Base-by-base conservation (phyloP, 2,888 invertebrate genomes). In the Pogonocherus hispidulus region DNA sequence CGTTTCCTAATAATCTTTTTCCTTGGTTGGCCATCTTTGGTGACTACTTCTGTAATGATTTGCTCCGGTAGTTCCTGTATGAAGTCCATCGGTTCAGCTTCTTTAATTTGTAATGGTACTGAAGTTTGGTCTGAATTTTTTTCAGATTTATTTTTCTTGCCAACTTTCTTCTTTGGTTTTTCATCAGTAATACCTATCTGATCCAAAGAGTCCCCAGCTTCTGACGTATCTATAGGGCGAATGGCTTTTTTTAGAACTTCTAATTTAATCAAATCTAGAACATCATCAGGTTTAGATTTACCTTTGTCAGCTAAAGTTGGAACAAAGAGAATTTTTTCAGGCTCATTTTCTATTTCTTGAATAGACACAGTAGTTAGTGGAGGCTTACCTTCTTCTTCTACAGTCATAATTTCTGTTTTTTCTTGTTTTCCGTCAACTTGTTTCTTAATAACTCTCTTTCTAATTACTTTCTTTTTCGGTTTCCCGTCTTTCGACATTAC, bases 21-120 rank as follows among this genome's bases (percentile, higher is more conserved):
- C 55, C 77, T 79, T 35, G 75, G 70, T 79, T 85, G 81, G 63
- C 82, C 83, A 64, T 87, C 84, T 8, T 85, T 76, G 37, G 85
- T 81, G 56, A 73, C 72, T 11, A 73, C 56, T 71, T 84, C 82
- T 55, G 23, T 51, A 6, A n/a, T 14, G 5, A 77, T 65, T 62
- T 80, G 79, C 56, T 80, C 79, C 19, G 70, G 81, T 3, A 81
- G 66, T 69, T 81, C 81, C 3, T 77, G 67, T 19, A 73, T 67
- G 49, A 46, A 79, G 11, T 57, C 54, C 19, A 69, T n/a, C n/a
- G n/a, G n/a, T n/a, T n/a, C n/a, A n/a, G n/a, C n/a, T n/a, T n/a
- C n/a, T n/a, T n/a, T n/a, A n/a, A n/a, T n/a, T n/a, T n/a, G n/a
- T n/a, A n/a, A n/a, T n/a, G n/a, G n/a, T n/a, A n/a, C n/a, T n/a